These are phyloP conservation scores for Esox masquinongy DNA, from an alignment of 2,797 vertebrate genomes.

Conservation along the genomic window DNA sequence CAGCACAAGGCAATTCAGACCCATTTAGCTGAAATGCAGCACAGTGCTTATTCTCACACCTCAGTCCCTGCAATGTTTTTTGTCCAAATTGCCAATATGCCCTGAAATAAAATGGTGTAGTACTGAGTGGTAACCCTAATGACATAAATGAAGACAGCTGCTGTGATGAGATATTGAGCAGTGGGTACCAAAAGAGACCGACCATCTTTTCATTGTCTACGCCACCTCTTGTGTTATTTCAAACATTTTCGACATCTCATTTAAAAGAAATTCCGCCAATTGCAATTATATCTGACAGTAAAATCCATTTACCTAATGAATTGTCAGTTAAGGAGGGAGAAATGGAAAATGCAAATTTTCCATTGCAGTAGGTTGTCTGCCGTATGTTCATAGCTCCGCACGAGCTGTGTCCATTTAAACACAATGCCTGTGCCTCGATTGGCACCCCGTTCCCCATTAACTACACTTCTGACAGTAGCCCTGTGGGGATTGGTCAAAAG, in stretches of 20 bases:
- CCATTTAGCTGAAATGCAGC: neutral
- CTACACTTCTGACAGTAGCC: neutral
- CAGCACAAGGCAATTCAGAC: neutral
- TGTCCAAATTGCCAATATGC: slow-evolving; percentile 10
- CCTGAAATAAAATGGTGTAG: slow-evolving; percentile 26
- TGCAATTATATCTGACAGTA: slow-evolving; percentile 47
- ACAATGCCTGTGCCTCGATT: slow-evolving; percentile 11
- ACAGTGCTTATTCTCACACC: slow-evolving; percentile 1
- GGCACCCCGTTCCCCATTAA: neutral
- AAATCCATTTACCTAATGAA: slow-evolving; percentile 57
- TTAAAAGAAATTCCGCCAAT: slow-evolving; percentile 42
- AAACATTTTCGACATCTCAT: slow-evolving; percentile 51
- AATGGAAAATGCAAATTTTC: slow-evolving; percentile 33
- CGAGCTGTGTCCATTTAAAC: slow-evolving; percentile 7
- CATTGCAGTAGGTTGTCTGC: slow-evolving; percentile 19
- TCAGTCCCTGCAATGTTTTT: slow-evolving; percentile 1
- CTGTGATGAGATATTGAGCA: slow-evolving; percentile 50
- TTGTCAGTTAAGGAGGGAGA: slow-evolving; percentile 39
- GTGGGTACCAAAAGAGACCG: slow-evolving; percentile 28
- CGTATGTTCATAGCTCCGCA: slow-evolving; percentile 11
- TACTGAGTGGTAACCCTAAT: slow-evolving; percentile 11
- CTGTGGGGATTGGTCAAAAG: neutral
- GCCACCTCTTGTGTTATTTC: slow-evolving; percentile 43
- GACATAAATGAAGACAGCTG: slow-evolving; percentile 32
- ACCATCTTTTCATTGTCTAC: slow-evolving; percentile 19